Evolutionary conservation across 2,888 invertebrate species (phyloP), one percentile per base, ranked within the genome.

Genomic region (Dysmachus trigonus): DNA sequence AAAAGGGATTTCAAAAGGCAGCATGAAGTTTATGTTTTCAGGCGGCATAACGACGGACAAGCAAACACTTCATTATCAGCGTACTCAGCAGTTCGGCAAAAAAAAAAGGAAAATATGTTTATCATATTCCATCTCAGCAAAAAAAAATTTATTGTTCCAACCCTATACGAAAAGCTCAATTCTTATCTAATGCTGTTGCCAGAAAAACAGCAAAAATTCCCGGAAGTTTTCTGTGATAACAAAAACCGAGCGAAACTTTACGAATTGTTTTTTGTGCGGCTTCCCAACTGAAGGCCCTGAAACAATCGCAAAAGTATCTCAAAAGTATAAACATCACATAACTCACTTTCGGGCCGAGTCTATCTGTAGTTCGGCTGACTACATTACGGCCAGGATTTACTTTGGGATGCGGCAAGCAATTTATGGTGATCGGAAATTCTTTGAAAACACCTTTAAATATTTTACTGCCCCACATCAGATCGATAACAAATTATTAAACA

Each of bases 401-500:
- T 41, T 41, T 15, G 38, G 38, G 38, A 2, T 15, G 38, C n/a
- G 38, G 38, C 15, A 38, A 2, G 38, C 38, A 38, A 38, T 38
- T 38, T 38, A 38, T 41, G 38, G 38, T 4, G 38, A 41, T 41
- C 38, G 38, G 38, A 41, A 41, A 41, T 74, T 74, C 13, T 15
- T 22, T 74, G 18, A 74, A 33, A 74, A 10, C n/a, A 74, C 33
- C 74, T 74, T 74, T 74, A 74, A 74, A 74, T 74, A 74, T 74
- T 15, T 74, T 74, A 33, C 27, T 6, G 35, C 6, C 18, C 1
- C 18, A 22, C 38, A n/a, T 76, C 18, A 76, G 27, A 76, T 76
- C 76, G 18, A 76, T 76, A 76, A 35, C 35, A 76, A 76, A 76
- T 76, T 35, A 15, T 76, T 76, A 76, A 76, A 76, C 13, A 38